Conservation (phyloP, 2,797 vertebrate genomes). For the Nasua narica region DNA sequence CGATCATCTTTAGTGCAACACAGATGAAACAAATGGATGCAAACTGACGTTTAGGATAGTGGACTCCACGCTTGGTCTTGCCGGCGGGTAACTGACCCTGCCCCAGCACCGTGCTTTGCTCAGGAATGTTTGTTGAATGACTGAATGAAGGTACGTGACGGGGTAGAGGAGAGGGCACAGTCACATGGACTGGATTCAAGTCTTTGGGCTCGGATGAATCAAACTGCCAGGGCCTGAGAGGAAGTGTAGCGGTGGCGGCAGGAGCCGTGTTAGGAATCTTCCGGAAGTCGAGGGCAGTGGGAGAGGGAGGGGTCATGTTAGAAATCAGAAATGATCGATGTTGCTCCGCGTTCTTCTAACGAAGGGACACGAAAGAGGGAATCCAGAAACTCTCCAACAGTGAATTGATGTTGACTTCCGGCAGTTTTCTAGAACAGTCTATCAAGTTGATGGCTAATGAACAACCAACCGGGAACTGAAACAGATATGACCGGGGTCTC, state of each 20-base stretch:
- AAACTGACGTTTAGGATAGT: neutral
- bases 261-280: neutral
- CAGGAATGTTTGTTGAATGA: neutral
- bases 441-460: neutral
- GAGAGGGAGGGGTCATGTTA: neutral
- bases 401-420: neutral
- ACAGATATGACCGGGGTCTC: neutral
- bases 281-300: neutral
- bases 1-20: neutral
- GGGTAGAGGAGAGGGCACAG: neutral
- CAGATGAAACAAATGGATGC: accelerated
- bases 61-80: neutral
- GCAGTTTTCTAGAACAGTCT: neutral
- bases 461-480: neutral
- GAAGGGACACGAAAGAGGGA: neutral
- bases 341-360: neutral
- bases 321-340: neutral
- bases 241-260: slow-evolving; percentile 1
- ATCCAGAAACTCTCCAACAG: neutral
- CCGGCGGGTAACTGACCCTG: neutral
- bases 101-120: neutral
- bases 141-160: neutral
- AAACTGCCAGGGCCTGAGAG: neutral
- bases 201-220: neutral
- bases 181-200: neutral